phyloP scores from a whole-genome alignment of 2,888 invertebrate species.

The Polymixis lichenea region DNA sequence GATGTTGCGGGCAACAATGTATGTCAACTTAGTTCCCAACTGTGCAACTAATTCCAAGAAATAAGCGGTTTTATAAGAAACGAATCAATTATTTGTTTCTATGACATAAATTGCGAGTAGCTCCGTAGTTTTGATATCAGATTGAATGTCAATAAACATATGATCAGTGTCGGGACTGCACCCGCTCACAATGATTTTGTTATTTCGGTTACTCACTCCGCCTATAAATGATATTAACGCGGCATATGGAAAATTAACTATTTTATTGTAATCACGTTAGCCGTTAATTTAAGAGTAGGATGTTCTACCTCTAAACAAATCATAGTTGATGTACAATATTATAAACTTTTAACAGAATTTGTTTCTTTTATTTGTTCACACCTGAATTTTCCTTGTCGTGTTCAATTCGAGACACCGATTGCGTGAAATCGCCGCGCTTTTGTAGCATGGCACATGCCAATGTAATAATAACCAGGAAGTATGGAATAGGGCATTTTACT shows the following conservation, averaged over 20 bases:
- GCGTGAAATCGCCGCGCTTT: background rate
- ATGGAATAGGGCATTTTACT: conserved; percentile 68
- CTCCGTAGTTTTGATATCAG: conserved; percentile 4
- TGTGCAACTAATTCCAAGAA: background rate
- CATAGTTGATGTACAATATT: conserved; percentile 89
- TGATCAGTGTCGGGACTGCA: conserved; percentile 23
- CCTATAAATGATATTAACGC: conserved; percentile 86
- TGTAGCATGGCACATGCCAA: background rate
- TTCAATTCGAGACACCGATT: background rate
- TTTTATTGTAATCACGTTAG: conserved; percentile 86
- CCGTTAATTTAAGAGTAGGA: conserved; percentile 89
- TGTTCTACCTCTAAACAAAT: conserved; percentile 90
- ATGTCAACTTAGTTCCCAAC: background rate
- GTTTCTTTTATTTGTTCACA: conserved; percentile 69
- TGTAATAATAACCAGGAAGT: background rate
- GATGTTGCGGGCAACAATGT: background rate
- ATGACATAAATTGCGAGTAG: conserved; percentile 10
- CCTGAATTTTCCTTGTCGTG: background rate
- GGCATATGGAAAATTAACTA: conserved; percentile 82
- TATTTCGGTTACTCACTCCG: conserved; percentile 84
- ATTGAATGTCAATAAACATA: background rate
- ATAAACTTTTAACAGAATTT: conserved; percentile 88
- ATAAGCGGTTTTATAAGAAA: conserved; percentile 2
- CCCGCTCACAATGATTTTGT: conserved; percentile 64
- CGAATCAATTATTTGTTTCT: background rate